phyloP scores from a whole-genome alignment of 2,113 vertebrate genomes.

The Psittacus erithacus region DNA sequence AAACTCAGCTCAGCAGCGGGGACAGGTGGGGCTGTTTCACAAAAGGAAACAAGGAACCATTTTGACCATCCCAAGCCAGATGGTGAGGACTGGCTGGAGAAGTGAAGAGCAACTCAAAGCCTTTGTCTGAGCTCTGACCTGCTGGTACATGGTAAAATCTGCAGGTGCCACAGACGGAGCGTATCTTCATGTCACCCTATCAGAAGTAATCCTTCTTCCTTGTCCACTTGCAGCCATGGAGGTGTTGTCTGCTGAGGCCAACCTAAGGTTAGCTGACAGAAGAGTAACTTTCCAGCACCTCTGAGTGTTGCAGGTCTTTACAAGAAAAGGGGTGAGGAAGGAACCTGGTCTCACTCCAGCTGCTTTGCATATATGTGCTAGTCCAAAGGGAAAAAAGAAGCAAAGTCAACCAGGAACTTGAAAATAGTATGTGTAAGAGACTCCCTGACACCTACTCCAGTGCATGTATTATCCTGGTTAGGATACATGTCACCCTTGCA shows the following conservation, averaged over 20 bases:
- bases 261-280: not conserved
- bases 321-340: not conserved
- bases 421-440: rapidly evolving
- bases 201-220: not conserved
- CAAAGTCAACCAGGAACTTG: not conserved
- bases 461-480: not conserved
- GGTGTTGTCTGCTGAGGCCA: not conserved
- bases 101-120: not conserved
- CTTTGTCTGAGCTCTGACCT: not conserved
- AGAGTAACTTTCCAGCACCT: not conserved
- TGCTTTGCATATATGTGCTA: not conserved
- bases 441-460: not conserved
- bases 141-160: not conserved
- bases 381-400: not conserved
- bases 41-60: not conserved
- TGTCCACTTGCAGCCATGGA: rapidly evolving
- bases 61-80: not conserved
- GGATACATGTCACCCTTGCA: not conserved
- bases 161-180: too few relatives aligned
- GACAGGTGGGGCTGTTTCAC: not conserved
- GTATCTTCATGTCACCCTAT: not conserved
- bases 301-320: not conserved
- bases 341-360: not conserved
- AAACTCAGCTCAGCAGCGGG: rapidly evolving
- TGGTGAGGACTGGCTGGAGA: not conserved